phyloP scores from a whole-genome alignment of 2,113 vertebrate genomes.

The Lepidothrix coronata region DNA sequence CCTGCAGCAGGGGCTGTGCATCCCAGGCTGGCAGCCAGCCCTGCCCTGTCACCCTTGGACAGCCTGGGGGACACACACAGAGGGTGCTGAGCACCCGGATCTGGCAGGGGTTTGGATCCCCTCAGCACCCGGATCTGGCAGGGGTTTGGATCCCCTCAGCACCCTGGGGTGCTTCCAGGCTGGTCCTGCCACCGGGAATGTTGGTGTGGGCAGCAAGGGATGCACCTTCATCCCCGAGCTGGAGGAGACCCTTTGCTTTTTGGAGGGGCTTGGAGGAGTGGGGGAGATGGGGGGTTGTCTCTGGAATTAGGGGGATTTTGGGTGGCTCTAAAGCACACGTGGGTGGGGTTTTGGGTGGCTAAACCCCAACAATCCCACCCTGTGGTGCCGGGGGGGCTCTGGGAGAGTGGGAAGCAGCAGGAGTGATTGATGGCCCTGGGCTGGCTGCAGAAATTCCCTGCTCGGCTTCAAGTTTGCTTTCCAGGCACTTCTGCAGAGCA shows the following conservation, averaged over 20 bases:
- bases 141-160: background rate
- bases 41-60: background rate
- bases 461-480: background rate
- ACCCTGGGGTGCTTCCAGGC: background rate
- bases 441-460: background rate
- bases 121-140: accelerated
- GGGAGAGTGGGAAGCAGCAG: background rate
- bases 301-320: background rate
- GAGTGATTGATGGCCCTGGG: background rate
- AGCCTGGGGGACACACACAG: background rate
- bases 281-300: background rate
- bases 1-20: background rate
- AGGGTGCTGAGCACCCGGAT: background rate
- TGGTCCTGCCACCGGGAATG: background rate
- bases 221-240: accelerated
- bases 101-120: background rate
- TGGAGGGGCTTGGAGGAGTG: background rate
- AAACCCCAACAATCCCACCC: accelerated
- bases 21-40: background rate
- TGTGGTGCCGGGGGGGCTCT: background rate
- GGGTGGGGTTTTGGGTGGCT: background rate
- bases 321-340: background rate
- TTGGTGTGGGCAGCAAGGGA: background rate
- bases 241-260: background rate
- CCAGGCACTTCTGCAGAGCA: conserved; percentile 28